Percentiles rank a stretch among this genome's conserved stretches.
Evolutionary conservation across 2,113 vertebrate genomes (phyloP).

Genomic region (Pseudois nayaur): DNA sequence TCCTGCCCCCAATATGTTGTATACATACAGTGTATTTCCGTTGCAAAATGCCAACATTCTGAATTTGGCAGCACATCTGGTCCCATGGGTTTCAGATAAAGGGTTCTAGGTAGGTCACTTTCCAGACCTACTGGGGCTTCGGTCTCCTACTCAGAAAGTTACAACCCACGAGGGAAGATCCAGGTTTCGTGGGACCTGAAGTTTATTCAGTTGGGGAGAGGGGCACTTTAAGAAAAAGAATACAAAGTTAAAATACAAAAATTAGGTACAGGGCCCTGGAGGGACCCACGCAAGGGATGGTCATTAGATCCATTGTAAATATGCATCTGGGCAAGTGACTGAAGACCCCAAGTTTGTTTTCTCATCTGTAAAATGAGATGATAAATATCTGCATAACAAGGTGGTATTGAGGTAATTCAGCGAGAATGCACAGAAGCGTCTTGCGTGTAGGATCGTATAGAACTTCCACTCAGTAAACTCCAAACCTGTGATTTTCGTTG

Average conservation of each 20-base stretch:
- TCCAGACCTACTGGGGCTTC: neutral
- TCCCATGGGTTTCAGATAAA: neutral
- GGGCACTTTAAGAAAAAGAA: neutral
- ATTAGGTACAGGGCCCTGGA: neutral
- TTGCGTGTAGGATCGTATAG: rapidly evolving
- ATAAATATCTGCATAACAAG: neutral
- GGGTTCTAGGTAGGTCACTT: neutral
- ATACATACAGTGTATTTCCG: rapidly evolving
- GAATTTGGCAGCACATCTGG: neutral
- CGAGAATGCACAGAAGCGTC: neutral
- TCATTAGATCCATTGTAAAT: neutral
- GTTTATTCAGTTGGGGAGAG: neutral
- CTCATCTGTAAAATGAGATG: neutral
- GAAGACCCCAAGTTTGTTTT: neutral
- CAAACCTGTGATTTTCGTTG: neutral
- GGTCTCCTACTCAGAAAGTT: neutral
- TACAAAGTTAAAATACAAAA: neutral
- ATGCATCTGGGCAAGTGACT: neutral
- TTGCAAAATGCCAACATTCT: neutral
- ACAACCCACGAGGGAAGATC: neutral
- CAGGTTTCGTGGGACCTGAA: neutral
- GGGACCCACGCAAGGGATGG: neutral
- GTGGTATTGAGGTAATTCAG: neutral
- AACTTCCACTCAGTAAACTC: neutral
- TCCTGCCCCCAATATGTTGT: neutral